Percentiles rank a stretch among this genome's conserved stretches.
phyloP scores from a whole-genome alignment of 2,888 invertebrate species.

The Opisthograptis luteolata region DNA sequence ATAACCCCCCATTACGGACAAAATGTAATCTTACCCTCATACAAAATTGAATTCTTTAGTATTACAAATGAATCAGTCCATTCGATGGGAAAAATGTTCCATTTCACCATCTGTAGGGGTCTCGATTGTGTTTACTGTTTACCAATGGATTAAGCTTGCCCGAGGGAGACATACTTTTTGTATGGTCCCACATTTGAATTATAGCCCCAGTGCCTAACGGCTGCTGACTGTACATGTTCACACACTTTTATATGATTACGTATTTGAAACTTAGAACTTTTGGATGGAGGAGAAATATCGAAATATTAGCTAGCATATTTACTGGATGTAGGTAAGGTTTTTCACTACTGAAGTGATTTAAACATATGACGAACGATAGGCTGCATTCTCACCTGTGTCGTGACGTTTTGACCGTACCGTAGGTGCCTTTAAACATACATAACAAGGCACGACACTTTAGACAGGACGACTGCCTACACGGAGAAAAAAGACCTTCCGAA shows the following conservation, averaged over 20 bases:
- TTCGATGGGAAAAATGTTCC: slow-evolving; percentile 29
- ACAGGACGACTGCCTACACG: no score
- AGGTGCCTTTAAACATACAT: no score
- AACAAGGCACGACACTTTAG: no score
- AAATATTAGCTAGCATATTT: no score
- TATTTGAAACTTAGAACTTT: no score
- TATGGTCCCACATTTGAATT: slow-evolving; percentile 34
- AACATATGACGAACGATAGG: no score
- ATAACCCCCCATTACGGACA: not conserved
- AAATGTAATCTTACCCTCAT: slow-evolving; percentile 7
- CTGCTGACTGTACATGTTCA: slow-evolving; percentile 19
- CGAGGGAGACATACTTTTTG: slow-evolving; percentile 41
- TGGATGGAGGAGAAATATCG: no score
- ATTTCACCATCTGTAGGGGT: slow-evolving; percentile 35
- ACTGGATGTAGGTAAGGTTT: no score
- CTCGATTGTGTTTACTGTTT: slow-evolving; percentile 40
- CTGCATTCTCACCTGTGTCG: no score
- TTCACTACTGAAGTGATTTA: no score
- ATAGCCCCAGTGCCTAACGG: slow-evolving; percentile 35
- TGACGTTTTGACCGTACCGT: no score
- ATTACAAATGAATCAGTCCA: slow-evolving; percentile 24
- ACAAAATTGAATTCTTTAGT: slow-evolving; percentile 24
- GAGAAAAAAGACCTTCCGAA: no score
- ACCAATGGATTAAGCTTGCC: slow-evolving; percentile 39
- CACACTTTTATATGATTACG: slow-evolving; percentile 9